phyloP scores from a whole-genome alignment of 2,113 vertebrate genomes.

The Puffinus mauretanicus region DNA sequence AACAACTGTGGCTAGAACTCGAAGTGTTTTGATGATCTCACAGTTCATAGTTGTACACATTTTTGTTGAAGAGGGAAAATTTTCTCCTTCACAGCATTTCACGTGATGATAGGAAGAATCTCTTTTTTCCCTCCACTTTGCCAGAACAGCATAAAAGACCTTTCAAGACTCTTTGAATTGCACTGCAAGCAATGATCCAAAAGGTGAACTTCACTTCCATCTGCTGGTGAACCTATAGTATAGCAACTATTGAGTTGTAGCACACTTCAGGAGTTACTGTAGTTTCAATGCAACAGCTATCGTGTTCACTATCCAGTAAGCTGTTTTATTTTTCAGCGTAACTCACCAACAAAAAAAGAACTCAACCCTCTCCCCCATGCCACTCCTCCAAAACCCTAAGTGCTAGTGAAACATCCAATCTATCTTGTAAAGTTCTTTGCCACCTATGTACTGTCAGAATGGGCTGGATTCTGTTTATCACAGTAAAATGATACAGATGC shows the following conservation, averaged over 20 bases:
- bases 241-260: not conserved
- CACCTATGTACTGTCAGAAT: not conserved
- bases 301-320: not conserved
- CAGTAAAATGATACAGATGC: not conserved
- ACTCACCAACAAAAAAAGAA: not conserved
- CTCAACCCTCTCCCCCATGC: not conserved
- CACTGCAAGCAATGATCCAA: not conserved
- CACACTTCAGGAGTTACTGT: not conserved
- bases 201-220: not conserved
- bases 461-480: not conserved
- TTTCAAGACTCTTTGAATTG: not conserved
- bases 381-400: not conserved
- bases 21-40: not conserved
- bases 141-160: not conserved
- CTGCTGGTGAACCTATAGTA: not conserved
- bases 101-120: not conserved
- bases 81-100: not conserved
- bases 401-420: not conserved
- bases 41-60: not conserved
- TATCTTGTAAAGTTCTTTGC: not conserved
- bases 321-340: not conserved
- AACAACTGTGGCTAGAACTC: not conserved
- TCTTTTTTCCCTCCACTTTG: not conserved
- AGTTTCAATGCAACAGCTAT: not conserved
- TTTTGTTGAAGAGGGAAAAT: not conserved